Percentiles rank a stretch among this genome's conserved stretches.
These are phyloP conservation scores for Orientallactaga sibirica DNA, from an alignment of 2,797 vertebrate species.

Conservation along the genomic window DNA sequence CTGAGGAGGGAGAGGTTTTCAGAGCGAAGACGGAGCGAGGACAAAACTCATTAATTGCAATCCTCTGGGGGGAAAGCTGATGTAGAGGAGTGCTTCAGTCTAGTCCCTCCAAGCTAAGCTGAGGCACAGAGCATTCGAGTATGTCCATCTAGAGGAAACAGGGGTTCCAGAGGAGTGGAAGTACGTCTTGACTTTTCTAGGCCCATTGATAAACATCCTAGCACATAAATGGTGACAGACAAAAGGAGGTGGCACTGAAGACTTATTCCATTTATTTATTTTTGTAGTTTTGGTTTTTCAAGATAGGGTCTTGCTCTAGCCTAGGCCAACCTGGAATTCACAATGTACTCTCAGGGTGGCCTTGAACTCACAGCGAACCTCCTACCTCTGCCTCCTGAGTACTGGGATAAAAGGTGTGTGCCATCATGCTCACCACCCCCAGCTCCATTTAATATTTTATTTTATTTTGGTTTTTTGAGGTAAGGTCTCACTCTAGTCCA, in stretches of 20 bases:
- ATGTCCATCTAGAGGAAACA: conserved; percentile 51
- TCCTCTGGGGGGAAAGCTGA: neutral
- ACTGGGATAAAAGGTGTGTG: too few relatives aligned
- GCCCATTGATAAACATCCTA: neutral
- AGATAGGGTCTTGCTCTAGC: too few relatives aligned
- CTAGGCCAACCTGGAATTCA: too few relatives aligned
- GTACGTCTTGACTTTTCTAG: conserved; percentile 51
- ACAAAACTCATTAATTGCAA: neutral
- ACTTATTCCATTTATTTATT: neutral
- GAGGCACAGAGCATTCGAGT: conserved; percentile 20
- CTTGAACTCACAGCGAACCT: too few relatives aligned
- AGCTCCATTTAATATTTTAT: too few relatives aligned
- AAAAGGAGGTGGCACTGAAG: conserved; percentile 23
- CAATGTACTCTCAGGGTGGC: too few relatives aligned
- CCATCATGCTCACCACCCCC: too few relatives aligned
- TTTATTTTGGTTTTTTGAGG: too few relatives aligned
- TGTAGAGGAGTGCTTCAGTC: neutral
- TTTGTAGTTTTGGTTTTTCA: too few relatives aligned
- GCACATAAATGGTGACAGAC: conserved; percentile 26
- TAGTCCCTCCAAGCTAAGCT: neutral
- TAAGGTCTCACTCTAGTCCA: too few relatives aligned
- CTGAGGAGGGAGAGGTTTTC: neutral
- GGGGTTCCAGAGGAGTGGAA: conserved; percentile 39
- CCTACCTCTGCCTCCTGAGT: too few relatives aligned
- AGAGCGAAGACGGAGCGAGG: neutral